These are phyloP conservation scores for Calliphora vomitoria DNA, from an alignment of 2,888 invertebrate genomes.

Conservation along the genomic window DNA sequence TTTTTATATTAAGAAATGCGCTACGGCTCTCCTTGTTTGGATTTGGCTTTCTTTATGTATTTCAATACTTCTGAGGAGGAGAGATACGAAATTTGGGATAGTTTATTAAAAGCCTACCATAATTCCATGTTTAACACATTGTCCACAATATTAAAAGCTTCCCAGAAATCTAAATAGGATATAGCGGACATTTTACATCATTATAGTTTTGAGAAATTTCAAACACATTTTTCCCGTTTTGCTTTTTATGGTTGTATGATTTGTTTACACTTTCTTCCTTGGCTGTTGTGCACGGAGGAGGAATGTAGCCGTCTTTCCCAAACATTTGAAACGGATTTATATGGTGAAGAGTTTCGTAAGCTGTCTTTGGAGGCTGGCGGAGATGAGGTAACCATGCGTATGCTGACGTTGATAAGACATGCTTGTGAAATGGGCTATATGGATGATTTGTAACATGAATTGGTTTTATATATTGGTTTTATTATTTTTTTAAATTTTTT, in stretches of 20 bases:
- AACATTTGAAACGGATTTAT: constrained; percentile 80
- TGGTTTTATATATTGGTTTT: neutral
- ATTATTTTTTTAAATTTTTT: too few species aligned
- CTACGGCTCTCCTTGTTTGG: constrained; percentile 81
- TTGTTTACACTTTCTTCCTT: constrained; percentile 82
- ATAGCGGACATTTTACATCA: constrained; percentile 37
- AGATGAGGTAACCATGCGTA: constrained; percentile 79
- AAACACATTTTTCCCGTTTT: constrained; percentile 81
- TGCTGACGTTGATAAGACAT: constrained; percentile 80
- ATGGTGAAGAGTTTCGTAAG: constrained; percentile 79
- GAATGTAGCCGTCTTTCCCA: constrained; percentile 79
- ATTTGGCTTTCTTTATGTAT: constrained; percentile 82
- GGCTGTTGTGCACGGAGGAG: constrained; percentile 79
- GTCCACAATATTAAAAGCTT: constrained; percentile 77
- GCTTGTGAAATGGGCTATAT: constrained; percentile 82
- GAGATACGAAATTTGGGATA: constrained; percentile 78
- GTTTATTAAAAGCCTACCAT: constrained; percentile 80
- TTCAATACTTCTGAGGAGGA: constrained; percentile 80
- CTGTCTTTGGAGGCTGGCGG: constrained; percentile 80
- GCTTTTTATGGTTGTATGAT: constrained; percentile 83
- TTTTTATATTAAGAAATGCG: constrained; percentile 80
- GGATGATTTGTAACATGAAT: constrained; percentile 72
- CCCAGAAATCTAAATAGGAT: constrained; percentile 38
- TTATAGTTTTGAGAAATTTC: constrained; percentile 80
- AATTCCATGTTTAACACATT: constrained; percentile 77